These are phyloP conservation scores for Malurus alboscapulatus DNA, from an alignment of 2,113 vertebrate genomes.

Conservation along the genomic window DNA sequence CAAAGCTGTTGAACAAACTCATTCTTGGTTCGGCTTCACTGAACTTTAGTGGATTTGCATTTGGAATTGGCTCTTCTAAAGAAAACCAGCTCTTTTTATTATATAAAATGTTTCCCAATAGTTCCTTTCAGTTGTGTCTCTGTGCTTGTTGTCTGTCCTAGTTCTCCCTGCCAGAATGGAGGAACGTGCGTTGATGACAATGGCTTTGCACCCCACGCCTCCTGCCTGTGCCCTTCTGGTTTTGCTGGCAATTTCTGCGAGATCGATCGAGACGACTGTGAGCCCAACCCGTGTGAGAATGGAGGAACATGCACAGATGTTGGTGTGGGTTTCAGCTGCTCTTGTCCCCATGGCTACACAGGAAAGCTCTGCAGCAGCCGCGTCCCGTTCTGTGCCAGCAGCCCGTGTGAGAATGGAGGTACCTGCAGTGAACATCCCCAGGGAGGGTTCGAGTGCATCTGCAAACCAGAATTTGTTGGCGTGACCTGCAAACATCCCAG, in stretches of 20 bases:
- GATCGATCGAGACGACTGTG: conserved; percentile 80
- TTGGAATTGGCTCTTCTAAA: neutral
- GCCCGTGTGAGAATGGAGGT: conserved; percentile 83
- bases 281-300: conserved; percentile 85
- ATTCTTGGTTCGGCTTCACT: conserved; percentile 8
- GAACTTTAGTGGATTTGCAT: conserved; percentile 10
- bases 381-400: conserved; percentile 68
- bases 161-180: conserved; percentile 90
- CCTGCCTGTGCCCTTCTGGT: conserved; percentile 85
- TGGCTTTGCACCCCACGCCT: conserved; percentile 73
- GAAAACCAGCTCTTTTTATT: neutral
- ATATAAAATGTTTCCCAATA: neutral
- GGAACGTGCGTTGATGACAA: conserved; percentile 82
- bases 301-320: conserved; percentile 83
- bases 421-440: conserved; percentile 76
- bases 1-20: neutral
- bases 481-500: conserved; percentile 73
- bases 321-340: conserved; percentile 80
- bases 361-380: conserved; percentile 83
- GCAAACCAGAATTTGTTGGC: conserved; percentile 80
- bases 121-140: neutral
- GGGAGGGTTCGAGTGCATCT: conserved; percentile 82
- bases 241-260: conserved; percentile 90
- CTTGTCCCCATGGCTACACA: conserved; percentile 79
- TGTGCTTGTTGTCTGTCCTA: conserved; percentile 43